phyloP scores from a whole-genome alignment of 1,140 invertebrate species.

The Psix sp. region DNA sequence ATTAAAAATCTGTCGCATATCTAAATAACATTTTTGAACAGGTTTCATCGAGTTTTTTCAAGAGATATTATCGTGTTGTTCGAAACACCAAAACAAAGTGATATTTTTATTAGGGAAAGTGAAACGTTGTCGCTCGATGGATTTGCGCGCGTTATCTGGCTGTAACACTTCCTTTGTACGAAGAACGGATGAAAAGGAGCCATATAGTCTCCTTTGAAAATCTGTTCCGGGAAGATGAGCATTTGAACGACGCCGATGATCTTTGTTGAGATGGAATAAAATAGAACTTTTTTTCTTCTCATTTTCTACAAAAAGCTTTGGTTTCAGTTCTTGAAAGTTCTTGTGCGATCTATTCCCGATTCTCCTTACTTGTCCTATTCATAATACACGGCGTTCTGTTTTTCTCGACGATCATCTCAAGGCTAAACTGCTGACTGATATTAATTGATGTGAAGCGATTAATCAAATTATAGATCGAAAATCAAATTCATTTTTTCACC shows the following conservation, averaged over 20 bases:
- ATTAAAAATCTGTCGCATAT: too few species aligned
- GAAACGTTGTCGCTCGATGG: slow-evolving; percentile 12
- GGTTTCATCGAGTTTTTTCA: slow-evolving; percentile 1
- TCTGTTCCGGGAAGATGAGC: slow-evolving; percentile 48
- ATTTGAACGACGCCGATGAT: slow-evolving; percentile 32
- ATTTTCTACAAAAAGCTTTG: slow-evolving; percentile 33
- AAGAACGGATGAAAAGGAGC: slow-evolving; percentile 31
- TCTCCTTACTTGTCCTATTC: slow-evolving; percentile 18
- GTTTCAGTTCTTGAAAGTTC: slow-evolving; percentile 35
- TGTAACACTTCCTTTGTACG: slow-evolving; percentile 49
- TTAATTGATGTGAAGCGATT: too few species aligned
- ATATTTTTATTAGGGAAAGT: slow-evolving; percentile 29
- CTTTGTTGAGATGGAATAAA: slow-evolving; percentile 24
- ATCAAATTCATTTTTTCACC: neutral
- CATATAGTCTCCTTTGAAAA: slow-evolving; percentile 30
- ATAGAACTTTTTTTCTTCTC: slow-evolving; percentile 14
- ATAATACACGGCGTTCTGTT: neutral
- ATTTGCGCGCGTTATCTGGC: slow-evolving; percentile 37
- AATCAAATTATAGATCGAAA: too few species aligned
- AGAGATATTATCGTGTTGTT: too few species aligned
- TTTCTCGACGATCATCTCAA: neutral
- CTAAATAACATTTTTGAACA: slow-evolving; percentile 5
- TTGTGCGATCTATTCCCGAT: slow-evolving; percentile 26
- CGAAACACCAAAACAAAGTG: slow-evolving; percentile 7
- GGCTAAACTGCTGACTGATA: too few species aligned